Base-by-base conservation (phyloP, 2,888 invertebrate genomes). In the Drosophila bunnanda region DNA sequence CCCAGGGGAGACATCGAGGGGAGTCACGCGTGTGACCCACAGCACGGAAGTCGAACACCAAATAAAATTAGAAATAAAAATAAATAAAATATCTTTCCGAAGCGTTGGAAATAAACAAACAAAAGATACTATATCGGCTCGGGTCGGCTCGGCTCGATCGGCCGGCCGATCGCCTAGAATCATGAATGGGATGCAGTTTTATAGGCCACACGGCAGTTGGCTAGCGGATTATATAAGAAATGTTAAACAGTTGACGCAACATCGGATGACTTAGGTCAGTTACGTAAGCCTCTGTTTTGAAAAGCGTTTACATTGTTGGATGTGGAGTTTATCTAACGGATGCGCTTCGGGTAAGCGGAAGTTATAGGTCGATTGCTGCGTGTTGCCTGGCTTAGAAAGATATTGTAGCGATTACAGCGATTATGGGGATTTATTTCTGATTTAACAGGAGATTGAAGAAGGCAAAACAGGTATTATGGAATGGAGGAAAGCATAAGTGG, bases 1-100 rank as follows among this genome's bases (percentile, higher is more conserved):
- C 32, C 75, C 62, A 0, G 9, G 13, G 17, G 52, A 76, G 71
- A 72, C 72, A 65, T 72, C 43, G 53, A 59, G 48, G 53, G 65
- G 34, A 68, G 62, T 38, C 65, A 81, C 82, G 69, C 77, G 77
- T 80, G 84, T 82, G 88, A 87, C 88, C 80, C 66, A 70, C 77
- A 83, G 79, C 80, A 77, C 78, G 88, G 85, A 85, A 85, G 82
- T 82, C 82, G 71, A 12, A 57, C 65, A 57, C 41, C 65, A 30
- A 75, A 20, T 36, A 53, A 68, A 43, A 36, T 39, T 46, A 68
- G 57, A 68, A 59, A 46, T 22, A 59, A 66, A 68, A 59, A 46
- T 22, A 59, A 66, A 72, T 62, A 71, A 64, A 71, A 53, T 60
- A 61, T 52, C 60, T 55, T 52, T 52, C 44, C 25, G 41, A 20